Conservation (phyloP, 2,888 invertebrate species). For the Sicus ferrugineus region DNA sequence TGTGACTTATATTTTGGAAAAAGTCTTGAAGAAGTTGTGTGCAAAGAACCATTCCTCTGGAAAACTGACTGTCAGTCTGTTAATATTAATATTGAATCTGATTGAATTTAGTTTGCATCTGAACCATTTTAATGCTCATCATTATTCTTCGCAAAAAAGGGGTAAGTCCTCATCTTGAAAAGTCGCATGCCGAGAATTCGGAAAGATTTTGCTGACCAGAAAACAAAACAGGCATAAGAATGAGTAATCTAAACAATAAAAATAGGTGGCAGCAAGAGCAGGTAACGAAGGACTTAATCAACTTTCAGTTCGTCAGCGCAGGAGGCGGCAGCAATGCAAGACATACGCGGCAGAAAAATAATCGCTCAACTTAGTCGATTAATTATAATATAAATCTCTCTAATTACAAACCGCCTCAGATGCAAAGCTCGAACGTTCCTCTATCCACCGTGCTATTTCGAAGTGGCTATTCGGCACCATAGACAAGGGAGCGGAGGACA, state of each 20-base stretch:
- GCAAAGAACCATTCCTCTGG: background rate
- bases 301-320: slow-evolving; percentile 35
- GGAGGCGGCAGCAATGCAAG: slow-evolving; percentile 27
- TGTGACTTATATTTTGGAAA: background rate
- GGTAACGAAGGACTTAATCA: slow-evolving; percentile 48
- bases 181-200: no score
- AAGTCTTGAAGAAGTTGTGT: background rate
- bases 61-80: background rate
- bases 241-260: slow-evolving; percentile 45
- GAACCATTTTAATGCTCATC: slow-evolving; percentile 25
- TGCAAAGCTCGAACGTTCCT: background rate
- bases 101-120: slow-evolving; percentile 30
- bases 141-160: slow-evolving; percentile 23
- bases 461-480: slow-evolving; percentile 34
- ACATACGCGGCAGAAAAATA: slow-evolving; percentile 42
- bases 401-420: slow-evolving; percentile 45
- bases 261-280: slow-evolving; percentile 47
- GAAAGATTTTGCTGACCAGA: no score
- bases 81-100: slow-evolving; percentile 23
- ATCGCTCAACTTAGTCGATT: slow-evolving; percentile 49
- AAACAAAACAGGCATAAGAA: slow-evolving; percentile 10
- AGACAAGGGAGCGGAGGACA: slow-evolving; percentile 32
- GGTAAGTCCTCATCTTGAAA: background rate
- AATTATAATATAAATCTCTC: slow-evolving; percentile 51
- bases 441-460: background rate